Evolutionary conservation across 2,888 invertebrate genomes (phyloP).

Genomic region (Noctua fimbriata): DNA sequence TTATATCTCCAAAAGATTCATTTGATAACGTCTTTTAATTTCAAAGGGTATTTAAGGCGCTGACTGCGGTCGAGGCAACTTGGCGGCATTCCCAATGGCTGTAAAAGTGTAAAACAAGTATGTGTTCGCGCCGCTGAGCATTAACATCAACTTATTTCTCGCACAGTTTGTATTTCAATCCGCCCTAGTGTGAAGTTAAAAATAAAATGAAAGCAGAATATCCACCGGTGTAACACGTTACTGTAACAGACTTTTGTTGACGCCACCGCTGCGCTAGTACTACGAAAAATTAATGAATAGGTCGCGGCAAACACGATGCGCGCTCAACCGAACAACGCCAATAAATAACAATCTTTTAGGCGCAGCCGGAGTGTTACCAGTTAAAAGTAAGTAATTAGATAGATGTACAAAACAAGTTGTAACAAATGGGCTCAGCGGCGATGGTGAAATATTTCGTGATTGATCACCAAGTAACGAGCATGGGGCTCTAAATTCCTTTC

Average conservation of each 20-base stretch:
- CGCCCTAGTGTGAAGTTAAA: slow-evolving; percentile 32
- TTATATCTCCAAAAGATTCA: slow-evolving; percentile 59
- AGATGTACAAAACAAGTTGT: slow-evolving; percentile 67
- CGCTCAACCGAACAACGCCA: slow-evolving; percentile 37
- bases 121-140: slow-evolving; percentile 49
- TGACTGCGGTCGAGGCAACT: slow-evolving; percentile 53
- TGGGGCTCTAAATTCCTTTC: slow-evolving; percentile 38
- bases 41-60: slow-evolving; percentile 44
- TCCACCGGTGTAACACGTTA: slow-evolving; percentile 15
- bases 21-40: slow-evolving; percentile 58
- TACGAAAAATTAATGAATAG: slow-evolving; percentile 47
- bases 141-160: slow-evolving; percentile 54
- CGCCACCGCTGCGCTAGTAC: slow-evolving; percentile 14
- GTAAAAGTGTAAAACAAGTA: slow-evolving; percentile 62
- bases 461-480: slow-evolving; percentile 65
- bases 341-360: slow-evolving; percentile 66
- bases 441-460: slow-evolving; percentile 66
- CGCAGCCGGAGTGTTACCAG: slow-evolving; percentile 53
- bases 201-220: slow-evolving; percentile 33
- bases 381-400: slow-evolving; percentile 70
- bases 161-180: slow-evolving; percentile 39
- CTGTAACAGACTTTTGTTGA: slow-evolving; percentile 30
- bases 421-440: slow-evolving; percentile 58
- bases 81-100: slow-evolving; percentile 65
- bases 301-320: slow-evolving; percentile 25